Percentiles rank a stretch among this genome's conserved stretches.
Evolutionary conservation across 2,888 invertebrate species (phyloP).

Genomic region (Gerris lacustris): DNA sequence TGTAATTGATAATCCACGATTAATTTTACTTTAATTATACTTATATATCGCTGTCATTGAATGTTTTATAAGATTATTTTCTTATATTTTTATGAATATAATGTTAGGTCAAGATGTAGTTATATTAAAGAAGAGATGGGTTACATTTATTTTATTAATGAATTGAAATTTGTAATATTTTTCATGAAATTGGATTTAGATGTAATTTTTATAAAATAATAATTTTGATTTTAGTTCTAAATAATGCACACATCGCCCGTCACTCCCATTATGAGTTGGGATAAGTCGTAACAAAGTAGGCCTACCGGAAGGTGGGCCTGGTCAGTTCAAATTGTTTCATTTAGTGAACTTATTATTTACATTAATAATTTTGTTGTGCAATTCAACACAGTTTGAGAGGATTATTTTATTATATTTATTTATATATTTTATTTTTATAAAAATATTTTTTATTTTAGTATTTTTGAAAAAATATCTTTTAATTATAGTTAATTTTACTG

Average conservation of each 20-base stretch:
- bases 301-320: conserved; percentile 13
- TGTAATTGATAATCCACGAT: conserved; percentile 13
- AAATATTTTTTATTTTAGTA: conserved; percentile 5
- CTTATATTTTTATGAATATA: conserved; percentile 1
- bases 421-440: conserved; percentile 8
- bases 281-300: conserved; percentile 17
- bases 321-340: no score
- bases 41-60: conserved; percentile 14
- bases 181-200: conserved; percentile 12
- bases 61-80: conserved; percentile 7
- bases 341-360: conserved; percentile 12
- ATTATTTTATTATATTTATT: conserved; percentile 9
- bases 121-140: conserved; percentile 15
- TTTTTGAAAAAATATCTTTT: conserved; percentile 11
- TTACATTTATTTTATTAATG: conserved; percentile 10
- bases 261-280: conserved; percentile 13
- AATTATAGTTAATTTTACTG: conserved; percentile 13
- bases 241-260: conserved; percentile 18
- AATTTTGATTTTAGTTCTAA: no score
- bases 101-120: conserved; percentile 14
- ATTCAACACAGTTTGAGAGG: conserved; percentile 8
- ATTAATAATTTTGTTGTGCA: conserved; percentile 14
- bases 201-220: conserved; percentile 10
- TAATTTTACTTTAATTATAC: conserved; percentile 11
- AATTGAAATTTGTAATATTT: background rate